These are phyloP conservation scores for Hozukius guyotensis DNA, from an alignment of 2,797 vertebrate species.

Conservation along the genomic window DNA sequence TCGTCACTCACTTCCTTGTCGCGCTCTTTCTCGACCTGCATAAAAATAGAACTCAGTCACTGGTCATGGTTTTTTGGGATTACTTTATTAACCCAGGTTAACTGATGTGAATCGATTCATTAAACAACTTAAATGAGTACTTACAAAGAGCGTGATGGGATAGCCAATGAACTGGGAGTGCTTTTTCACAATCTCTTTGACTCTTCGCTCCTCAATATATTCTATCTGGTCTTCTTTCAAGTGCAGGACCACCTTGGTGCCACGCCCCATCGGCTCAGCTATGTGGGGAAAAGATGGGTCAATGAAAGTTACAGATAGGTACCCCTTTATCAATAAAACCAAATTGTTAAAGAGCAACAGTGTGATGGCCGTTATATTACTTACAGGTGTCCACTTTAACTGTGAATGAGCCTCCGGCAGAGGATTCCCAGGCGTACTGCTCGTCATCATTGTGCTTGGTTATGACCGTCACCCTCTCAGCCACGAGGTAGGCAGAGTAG, in stretches of 20 bases:
- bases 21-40: conserved; percentile 92
- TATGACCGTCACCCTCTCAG: conserved; percentile 82
- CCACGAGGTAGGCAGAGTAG: conserved; percentile 84
- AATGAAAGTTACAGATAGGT: neutral
- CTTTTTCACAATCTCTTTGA: conserved; percentile 95
- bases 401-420: conserved; percentile 82
- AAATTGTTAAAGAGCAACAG: neutral
- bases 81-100: no score
- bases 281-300: neutral
- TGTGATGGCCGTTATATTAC: neutral
- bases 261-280: conserved; percentile 92
- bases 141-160: conserved; percentile 92
- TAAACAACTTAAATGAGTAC: conserved; percentile 46
- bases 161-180: conserved; percentile 96
- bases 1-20: conserved; percentile 97
- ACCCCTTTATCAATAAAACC: neutral
- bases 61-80: neutral
- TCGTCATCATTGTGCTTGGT: conserved; percentile 86
- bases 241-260: conserved; percentile 91
- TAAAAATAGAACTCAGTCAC: neutral
- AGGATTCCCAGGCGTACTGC: conserved; percentile 84
- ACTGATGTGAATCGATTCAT: neutral
- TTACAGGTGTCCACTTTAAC: conserved; percentile 77
- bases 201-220: conserved; percentile 88
- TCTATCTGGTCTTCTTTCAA: conserved; percentile 93